Base-by-base conservation (phyloP, 2,797 vertebrate genomes). In the Phylloscopus collybita region DNA sequence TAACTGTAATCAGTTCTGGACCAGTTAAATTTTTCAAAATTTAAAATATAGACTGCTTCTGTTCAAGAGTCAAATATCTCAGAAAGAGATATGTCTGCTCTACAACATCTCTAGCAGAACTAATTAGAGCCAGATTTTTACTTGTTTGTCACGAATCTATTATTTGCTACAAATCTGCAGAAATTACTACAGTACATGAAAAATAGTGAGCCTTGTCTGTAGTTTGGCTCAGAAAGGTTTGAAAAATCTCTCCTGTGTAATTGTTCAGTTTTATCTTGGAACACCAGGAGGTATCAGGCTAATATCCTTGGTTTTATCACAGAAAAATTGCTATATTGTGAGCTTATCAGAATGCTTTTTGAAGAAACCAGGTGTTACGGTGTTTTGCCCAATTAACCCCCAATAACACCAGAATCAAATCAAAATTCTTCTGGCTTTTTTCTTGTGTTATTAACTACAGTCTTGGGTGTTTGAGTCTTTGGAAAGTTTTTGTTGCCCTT, bases 261-360 rank as follows among this genome's bases (percentile, higher is more conserved):
- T 88, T 92, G 47, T 21, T 90, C 26, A 32, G 45, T 84, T 97
- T 92, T 95, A 88, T 92, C 83, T 86, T 81, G 60, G 76, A 93
- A 75, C 21, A 93, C 71, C 83, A 95, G 93, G 91, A 92, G 56
- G 73, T n/a, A 91, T 86, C 85, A 86, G 76, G 59, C 32, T 84
- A 90, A 92, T 92, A 90, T 91, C 20, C 64, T 38, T 71, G 67
- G 51, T 25, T 95, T 92, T 92, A 87, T 85, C 82, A 82, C 36
- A 78, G 44, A 90, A 88, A 92, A 84, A 70, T 15, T 88, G 23
- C 34, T 86, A 57, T 30, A 73, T 32, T 84, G 12, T 91, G 56
- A 73, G 32, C 67, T 92, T 92, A 92, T 84, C 73, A 71, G 18
- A 22, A 51, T 27, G 27, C 30, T 84, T 85, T 91, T 70, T 92